Conservation (phyloP, 2,113 vertebrate genomes). For the Lophius piscatorius region DNA sequence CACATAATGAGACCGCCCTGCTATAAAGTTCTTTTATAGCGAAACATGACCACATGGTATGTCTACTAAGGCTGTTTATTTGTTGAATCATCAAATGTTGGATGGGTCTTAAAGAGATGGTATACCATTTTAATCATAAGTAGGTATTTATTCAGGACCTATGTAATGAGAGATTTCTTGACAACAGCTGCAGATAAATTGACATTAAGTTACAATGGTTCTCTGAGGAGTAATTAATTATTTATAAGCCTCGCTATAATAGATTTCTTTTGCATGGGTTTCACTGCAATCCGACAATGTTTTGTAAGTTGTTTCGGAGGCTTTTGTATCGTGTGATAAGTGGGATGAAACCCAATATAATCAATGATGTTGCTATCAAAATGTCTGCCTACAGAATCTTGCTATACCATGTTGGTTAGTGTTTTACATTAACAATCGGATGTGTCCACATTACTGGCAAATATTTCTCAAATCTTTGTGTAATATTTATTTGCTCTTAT, state of each 20-base stretch:
- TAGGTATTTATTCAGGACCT: neutral
- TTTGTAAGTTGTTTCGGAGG: slow-evolving; percentile 8
- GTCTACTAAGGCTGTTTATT: neutral
- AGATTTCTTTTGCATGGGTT: neutral
- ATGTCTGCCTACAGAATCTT: too few species aligned
- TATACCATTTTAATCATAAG: neutral
- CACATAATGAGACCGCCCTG: neutral
- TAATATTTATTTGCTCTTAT: too few species aligned
- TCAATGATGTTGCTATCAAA: too few species aligned
- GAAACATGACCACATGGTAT: neutral
- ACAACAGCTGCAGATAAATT: neutral
- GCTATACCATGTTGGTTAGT: too few species aligned
- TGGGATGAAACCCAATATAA: too few species aligned
- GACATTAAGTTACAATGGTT: neutral
- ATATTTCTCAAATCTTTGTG: too few species aligned
- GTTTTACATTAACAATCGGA: too few species aligned
- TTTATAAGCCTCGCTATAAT: slow-evolving; percentile 11
- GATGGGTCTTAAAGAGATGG: neutral
- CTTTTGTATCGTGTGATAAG: neutral
- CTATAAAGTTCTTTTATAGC: neutral
- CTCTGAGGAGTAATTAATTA: slow-evolving; percentile 8
- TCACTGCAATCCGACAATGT: slow-evolving; percentile 1
- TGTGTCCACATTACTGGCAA: too few species aligned
- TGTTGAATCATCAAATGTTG: neutral
- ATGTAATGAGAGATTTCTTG: neutral